Base-by-base conservation (phyloP, 1,140 invertebrate genomes). In the Parasteatoda tepidariorum region DNA sequence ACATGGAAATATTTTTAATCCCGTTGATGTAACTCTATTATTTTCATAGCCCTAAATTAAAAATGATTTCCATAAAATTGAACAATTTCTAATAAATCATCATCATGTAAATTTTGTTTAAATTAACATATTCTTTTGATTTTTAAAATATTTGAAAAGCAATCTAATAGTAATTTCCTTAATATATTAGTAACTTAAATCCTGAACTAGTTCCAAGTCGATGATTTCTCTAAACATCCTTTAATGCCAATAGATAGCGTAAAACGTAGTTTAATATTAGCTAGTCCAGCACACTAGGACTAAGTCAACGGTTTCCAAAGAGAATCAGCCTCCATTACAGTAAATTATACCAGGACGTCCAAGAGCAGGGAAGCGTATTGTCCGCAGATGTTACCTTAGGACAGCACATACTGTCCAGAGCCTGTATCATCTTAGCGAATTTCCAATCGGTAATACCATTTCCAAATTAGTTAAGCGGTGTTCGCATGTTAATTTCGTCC, bases 401-500 rank as follows among this genome's bases (percentile, higher is more conserved):
- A 59, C 31, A 54, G 22, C n/a, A 61, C 59, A 28, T 2, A 24
- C 15, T 33, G 9, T 9, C 38, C 38, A 48, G 31, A 24, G 34
- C 61, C 26, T 22, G 48, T 57, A 26, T 31, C 62, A 79, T 68
- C 76, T 79, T 79, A 79, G 30, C 59, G 76, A 64, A 79, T 79
- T 79, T 79, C 76, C 62, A 79, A 66, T 79, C 48, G 76, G 48
- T 79, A 79, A 79, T 79, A 64, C 62, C 76, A 62, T 68, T 68
- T 68, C 64, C 76, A 79, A 79, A 79, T 79, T 79, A 79, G 76
- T 57, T 79, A 79, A 68, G 76, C 74, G 74, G 38, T 66, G 62
- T 68, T 61, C 76, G 66, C 76, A 79, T 68, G 48, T 28, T 68
- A 79, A 79, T 79, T 79, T 79, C 48, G 71, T 75, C 71, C 71